Percentiles rank a stretch among this genome's conserved stretches.
These are phyloP conservation scores for Caenorhabditis sulstoni DNA, from an alignment of 2,888 invertebrate species.

Conservation along the genomic window DNA sequence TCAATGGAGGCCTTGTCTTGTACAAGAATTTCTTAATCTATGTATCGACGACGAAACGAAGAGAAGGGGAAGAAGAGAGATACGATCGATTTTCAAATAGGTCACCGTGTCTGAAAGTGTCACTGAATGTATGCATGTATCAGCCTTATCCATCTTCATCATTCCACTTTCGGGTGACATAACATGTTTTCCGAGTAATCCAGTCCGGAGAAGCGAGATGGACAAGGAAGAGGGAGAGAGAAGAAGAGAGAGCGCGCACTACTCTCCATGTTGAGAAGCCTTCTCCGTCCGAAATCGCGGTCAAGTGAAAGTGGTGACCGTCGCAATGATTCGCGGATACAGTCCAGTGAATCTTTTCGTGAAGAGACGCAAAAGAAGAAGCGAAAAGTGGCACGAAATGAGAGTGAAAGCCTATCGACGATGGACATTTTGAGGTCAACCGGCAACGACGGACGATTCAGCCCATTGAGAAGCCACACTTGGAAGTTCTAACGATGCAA, in stretches of 20 bases:
- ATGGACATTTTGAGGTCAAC: conserved; percentile 61
- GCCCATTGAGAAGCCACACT: conserved; percentile 60
- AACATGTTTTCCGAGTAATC: conserved; percentile 31
- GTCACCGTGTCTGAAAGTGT: conserved; percentile 42
- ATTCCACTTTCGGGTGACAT: conserved; percentile 38
- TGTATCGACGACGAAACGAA: background rate
- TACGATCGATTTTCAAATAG: conserved; percentile 18
- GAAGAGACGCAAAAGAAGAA: conserved; percentile 54
- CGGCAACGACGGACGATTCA: conserved; percentile 40
- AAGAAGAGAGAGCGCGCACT: conserved; percentile 4
- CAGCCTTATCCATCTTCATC: conserved; percentile 45
- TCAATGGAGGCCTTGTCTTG: background rate
- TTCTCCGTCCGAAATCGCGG: conserved; percentile 30
- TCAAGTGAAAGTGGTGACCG: conserved; percentile 55
- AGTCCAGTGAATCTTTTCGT: conserved; percentile 43
- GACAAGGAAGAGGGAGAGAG: too few species aligned
- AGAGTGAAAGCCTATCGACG: conserved; percentile 58
- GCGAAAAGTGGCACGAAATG: conserved; percentile 52
- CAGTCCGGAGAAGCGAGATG: conserved; percentile 45
- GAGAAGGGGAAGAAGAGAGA: background rate
- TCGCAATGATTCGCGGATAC: conserved; percentile 53
- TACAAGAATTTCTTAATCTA: conserved; percentile 2
- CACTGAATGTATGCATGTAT: background rate
- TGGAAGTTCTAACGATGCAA: conserved; percentile 58
- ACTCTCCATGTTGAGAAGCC: conserved; percentile 16